Evolutionary conservation across 1,140 invertebrate species (phyloP).

Genomic region (Rhagoletis pomonella): DNA sequence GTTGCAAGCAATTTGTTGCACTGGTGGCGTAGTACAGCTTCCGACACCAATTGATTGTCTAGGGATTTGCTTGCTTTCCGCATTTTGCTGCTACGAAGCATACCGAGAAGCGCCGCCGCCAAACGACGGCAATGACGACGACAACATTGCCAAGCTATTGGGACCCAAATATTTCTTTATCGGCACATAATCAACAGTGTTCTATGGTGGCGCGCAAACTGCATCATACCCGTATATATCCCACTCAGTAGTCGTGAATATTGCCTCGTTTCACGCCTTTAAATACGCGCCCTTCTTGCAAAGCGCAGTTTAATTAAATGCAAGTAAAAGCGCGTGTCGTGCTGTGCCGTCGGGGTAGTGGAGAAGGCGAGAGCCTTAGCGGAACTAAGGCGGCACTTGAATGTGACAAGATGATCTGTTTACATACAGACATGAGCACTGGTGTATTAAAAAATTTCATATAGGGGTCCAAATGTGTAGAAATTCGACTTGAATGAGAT

Average conservation of each 20-base stretch:
- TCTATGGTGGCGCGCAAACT: not conserved
- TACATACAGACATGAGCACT: not conserved
- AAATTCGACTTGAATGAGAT: no score
- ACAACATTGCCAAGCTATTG: not conserved
- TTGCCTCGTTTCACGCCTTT: not conserved
- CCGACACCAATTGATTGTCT: constrained; percentile 19
- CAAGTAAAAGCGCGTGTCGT: not conserved
- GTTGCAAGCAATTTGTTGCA: not conserved
- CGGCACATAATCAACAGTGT: not conserved
- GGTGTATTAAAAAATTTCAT: no score
- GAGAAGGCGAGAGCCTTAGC: not conserved
- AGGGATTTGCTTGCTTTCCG: not conserved
- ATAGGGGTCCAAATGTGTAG: no score
- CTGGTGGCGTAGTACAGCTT: not conserved
- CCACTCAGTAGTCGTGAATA: not conserved
- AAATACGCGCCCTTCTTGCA: not conserved
- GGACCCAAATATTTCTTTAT: not conserved
- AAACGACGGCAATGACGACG: not conserved
- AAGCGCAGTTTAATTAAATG: not conserved
- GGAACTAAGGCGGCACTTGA: not conserved
- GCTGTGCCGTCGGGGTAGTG: not conserved
- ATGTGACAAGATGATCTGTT: not conserved
- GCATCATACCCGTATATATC: no score
- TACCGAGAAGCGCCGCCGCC: not conserved
- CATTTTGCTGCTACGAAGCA: not conserved